These are phyloP conservation scores for Brachionus manjavacas DNA, from an alignment of 1,140 invertebrate species.

Conservation along the genomic window DNA sequence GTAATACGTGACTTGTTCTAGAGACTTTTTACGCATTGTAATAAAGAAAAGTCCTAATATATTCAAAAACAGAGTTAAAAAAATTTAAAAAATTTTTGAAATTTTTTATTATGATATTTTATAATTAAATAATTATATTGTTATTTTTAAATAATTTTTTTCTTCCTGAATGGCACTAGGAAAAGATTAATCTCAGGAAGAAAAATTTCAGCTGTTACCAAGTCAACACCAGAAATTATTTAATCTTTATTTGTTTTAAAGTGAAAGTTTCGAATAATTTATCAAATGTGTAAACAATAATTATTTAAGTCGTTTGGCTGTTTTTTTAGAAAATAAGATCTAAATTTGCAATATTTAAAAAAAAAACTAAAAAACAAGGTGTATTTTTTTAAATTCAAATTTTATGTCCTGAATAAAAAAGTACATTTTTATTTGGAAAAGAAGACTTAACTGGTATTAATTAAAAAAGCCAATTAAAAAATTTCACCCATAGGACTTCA, in stretches of 20 bases:
- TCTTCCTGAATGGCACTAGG: neutral
- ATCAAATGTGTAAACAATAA: neutral
- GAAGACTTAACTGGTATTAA: neutral
- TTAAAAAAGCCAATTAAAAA: neutral
- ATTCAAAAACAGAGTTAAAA: neutral
- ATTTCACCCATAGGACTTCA: neutral
- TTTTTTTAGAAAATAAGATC: neutral
- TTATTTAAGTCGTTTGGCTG: neutral
- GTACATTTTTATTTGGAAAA: neutral
- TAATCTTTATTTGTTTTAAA: neutral
- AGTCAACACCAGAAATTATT: neutral
- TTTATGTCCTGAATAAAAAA: neutral
- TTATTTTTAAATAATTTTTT: neutral
- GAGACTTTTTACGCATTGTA: neutral
- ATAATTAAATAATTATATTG: neutral
- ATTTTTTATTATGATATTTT: neutral
- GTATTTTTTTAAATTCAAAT: neutral
- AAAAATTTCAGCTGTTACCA: neutral
- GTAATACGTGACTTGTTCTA: neutral
- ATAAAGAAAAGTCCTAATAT: too few species aligned
- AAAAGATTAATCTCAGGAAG: neutral
- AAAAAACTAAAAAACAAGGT: neutral
- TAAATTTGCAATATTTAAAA: neutral
- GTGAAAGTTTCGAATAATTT: neutral
- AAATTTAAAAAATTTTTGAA: neutral